These are phyloP conservation scores for Heliothis peltigera DNA, from an alignment of 2,888 invertebrate genomes.

Conservation along the genomic window DNA sequence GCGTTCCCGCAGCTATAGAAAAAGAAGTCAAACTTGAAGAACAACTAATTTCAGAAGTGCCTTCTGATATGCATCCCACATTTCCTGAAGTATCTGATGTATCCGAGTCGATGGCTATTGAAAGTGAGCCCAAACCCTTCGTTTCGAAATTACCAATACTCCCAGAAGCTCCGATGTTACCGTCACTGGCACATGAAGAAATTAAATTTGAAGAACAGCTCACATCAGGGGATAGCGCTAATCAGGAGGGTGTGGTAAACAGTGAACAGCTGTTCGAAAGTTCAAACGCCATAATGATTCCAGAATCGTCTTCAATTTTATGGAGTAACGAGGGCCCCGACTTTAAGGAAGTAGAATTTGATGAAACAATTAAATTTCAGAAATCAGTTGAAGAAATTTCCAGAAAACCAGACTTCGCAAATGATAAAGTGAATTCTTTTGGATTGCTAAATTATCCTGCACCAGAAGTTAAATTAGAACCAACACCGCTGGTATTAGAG, in stretches of 20 bases:
- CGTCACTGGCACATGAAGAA: not conserved
- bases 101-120: not conserved
- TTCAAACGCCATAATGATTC: not conserved
- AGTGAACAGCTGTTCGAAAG: not conserved
- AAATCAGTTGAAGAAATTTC: slow-evolving; percentile 10
- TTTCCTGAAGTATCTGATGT: not conserved
- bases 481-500: slow-evolving; percentile 15
- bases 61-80: not conserved
- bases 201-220: slow-evolving; percentile 1
- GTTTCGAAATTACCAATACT: not conserved
- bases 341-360: slow-evolving; percentile 1
- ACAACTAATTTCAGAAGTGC: not conserved
- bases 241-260: not conserved
- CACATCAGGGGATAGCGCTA: not conserved
- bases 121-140: not conserved
- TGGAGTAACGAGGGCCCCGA: not conserved
- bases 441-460: slow-evolving; percentile 6
- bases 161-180: slow-evolving; percentile 19
- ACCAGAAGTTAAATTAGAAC: slow-evolving; percentile 3
- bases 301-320: not conserved
- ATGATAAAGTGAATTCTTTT: not conserved
- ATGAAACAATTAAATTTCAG: slow-evolving; percentile 1
- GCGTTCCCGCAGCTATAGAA: not conserved
- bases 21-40: slow-evolving; percentile 16
- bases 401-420: not conserved